Percentiles rank a stretch among this genome's conserved stretches.
phyloP scores from a whole-genome alignment of 2,888 invertebrate genomes.

The Lycia hirtaria region DNA sequence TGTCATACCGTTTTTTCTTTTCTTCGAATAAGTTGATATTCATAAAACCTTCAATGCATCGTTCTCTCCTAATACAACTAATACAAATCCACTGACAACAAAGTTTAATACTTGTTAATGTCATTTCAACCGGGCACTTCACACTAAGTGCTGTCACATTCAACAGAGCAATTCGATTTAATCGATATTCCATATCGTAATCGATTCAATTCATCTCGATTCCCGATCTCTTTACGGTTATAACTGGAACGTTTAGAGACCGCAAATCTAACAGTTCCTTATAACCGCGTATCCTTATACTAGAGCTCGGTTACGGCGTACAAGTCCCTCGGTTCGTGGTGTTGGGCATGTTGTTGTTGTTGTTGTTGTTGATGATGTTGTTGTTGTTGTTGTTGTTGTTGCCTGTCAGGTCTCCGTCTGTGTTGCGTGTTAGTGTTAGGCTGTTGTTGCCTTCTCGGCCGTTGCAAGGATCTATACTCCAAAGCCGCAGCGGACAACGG shows the following conservation, averaged over 20 bases:
- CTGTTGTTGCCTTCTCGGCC: constrained; percentile 72
- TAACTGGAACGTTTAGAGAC: background rate
- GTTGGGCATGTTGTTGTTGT: constrained; percentile 27
- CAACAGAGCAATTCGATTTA: background rate
- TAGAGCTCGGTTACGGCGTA: constrained; percentile 88
- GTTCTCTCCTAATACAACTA: background rate
- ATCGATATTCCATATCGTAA: constrained; percentile 10
- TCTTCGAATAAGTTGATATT: background rate
- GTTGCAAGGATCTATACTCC: constrained; percentile 86
- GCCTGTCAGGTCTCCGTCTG: constrained; percentile 45
- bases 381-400: constrained; percentile 15
- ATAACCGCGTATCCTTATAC: constrained; percentile 36
- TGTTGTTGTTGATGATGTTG: constrained; percentile 40
- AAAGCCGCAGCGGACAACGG: constrained; percentile 83
- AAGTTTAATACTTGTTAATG: background rate
- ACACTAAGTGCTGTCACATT: background rate
- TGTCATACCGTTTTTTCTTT: no score
- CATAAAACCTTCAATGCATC: background rate
- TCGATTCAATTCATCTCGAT: constrained; percentile 26
- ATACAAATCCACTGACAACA: background rate
- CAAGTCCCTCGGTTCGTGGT: constrained; percentile 83
- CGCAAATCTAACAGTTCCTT: constrained; percentile 9
- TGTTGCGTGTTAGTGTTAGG: constrained; percentile 47
- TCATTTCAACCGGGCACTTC: background rate
- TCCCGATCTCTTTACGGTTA: constrained; percentile 16